Evolutionary conservation across 2,797 vertebrate genomes (phyloP), one percentile per base, ranked within the genome.

Genomic region (Zonotrichia albicollis): DNA sequence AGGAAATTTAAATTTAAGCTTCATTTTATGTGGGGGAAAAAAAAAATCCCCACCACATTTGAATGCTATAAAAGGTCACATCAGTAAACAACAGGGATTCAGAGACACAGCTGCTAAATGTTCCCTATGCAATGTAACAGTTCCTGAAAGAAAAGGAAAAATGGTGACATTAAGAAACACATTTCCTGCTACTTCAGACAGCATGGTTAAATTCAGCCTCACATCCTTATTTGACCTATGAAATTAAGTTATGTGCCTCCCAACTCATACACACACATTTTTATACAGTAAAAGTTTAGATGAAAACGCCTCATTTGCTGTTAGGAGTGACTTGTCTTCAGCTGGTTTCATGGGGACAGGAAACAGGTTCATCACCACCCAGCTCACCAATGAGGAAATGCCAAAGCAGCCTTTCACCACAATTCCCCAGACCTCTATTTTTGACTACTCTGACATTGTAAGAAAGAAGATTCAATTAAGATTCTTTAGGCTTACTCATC

Each of bases 391-490:
- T 13, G 60, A 94, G 93, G 87, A 95, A 95, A 90, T 67, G 87
- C 92, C 90, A 96, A 83, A 95, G 79, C 83, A 96, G 92, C 75
- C 0, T 92, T 96, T 94, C 87, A 93, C 88, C 86, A 90, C 81
- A 95, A 94, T 96, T 96, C 96, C 96, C 96, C 55, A 90, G 94
- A 81, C 89, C 48, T 94, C 93, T 62, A 87, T 96, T 96, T 96
- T 85, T 5, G 0, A 96, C 61, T 84, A n/a, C 71, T 77, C 77
- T 96, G 94, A 96, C 67, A 45, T 74, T 93, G 92, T 87, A 91
- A 95, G 65, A 94, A 95, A 96, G 94, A 96, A 94, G 91, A 97
- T 96, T 97, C 96, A 96, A 97, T 97, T 97, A 97, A 96, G 83
- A 96, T 96, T 97, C 95, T 96, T 96, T 87, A 89, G 88, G 91